phyloP scores from a whole-genome alignment of 2,888 invertebrate genomes.

The Oligia latruncula region DNA sequence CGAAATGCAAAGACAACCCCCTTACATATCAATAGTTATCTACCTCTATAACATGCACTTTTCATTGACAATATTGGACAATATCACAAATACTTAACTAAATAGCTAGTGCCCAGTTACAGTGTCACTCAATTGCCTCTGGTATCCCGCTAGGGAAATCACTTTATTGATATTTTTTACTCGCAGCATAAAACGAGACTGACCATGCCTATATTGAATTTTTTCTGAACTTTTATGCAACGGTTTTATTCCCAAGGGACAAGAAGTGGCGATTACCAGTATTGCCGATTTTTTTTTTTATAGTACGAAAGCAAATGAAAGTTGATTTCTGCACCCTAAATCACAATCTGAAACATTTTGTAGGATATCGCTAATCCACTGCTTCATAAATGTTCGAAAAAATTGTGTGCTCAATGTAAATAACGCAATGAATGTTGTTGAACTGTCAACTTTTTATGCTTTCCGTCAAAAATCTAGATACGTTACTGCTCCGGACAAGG shows the following conservation, averaged over 20 bases:
- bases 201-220: not conserved
- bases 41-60: too few relatives aligned
- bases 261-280: not conserved
- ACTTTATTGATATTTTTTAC: slow-evolving; percentile 30
- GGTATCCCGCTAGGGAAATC: slow-evolving; percentile 29
- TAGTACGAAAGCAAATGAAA: not conserved
- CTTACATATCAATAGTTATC: not conserved
- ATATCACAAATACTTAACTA: not conserved
- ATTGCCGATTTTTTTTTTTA: too few relatives aligned
- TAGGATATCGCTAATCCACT: too few relatives aligned
- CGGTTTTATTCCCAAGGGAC: not conserved
- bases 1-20: not conserved
- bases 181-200: not conserved
- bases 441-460: too few relatives aligned
- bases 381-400: too few relatives aligned
- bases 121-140: not conserved
- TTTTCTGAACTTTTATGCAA: not conserved
- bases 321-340: too few relatives aligned
- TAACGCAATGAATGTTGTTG: too few relatives aligned
- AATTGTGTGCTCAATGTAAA: too few relatives aligned
- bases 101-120: not conserved
- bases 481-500: too few relatives aligned
- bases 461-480: too few relatives aligned
- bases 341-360: too few relatives aligned
- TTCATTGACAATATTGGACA: slow-evolving; percentile 4